Evolutionary conservation across 2,113 vertebrate species (phyloP).

Genomic region (Pluvianellus socialis): DNA sequence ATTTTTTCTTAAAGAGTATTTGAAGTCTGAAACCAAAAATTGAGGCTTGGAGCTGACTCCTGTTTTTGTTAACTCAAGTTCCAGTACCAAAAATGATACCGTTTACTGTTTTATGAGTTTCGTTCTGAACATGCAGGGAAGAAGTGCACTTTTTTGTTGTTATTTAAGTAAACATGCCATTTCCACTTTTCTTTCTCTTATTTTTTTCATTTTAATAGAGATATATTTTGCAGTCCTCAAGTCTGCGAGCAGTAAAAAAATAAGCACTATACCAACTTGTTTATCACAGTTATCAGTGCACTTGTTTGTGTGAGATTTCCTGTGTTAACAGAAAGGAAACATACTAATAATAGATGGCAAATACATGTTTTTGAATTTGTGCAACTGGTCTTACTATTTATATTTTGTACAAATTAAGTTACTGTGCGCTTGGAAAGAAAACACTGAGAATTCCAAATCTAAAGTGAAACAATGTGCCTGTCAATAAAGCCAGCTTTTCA

Average conservation of each 20-base stretch:
- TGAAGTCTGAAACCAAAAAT: background rate
- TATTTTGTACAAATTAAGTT: constrained; percentile 32
- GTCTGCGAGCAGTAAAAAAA: constrained; percentile 16
- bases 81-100: background rate
- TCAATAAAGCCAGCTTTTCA: background rate
- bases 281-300: constrained; percentile 70
- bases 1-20: background rate
- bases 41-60: background rate
- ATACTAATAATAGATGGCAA: constrained; percentile 63
- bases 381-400: constrained; percentile 20
- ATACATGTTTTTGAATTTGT: constrained; percentile 49
- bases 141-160: background rate
- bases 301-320: constrained; percentile 72
- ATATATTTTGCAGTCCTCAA: background rate
- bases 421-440: background rate
- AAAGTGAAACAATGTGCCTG: background rate
- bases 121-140: background rate
- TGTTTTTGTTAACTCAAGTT: background rate
- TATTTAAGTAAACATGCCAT: background rate
- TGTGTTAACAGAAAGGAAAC: constrained; percentile 69
- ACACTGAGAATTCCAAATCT: background rate
- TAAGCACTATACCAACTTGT: constrained; percentile 46
- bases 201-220: background rate
- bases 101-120: background rate
- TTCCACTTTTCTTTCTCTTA: background rate